Evolutionary conservation across 2,888 invertebrate genomes (phyloP), one percentile per base, ranked within the genome.

Genomic region (Abscondita cerata): DNA sequence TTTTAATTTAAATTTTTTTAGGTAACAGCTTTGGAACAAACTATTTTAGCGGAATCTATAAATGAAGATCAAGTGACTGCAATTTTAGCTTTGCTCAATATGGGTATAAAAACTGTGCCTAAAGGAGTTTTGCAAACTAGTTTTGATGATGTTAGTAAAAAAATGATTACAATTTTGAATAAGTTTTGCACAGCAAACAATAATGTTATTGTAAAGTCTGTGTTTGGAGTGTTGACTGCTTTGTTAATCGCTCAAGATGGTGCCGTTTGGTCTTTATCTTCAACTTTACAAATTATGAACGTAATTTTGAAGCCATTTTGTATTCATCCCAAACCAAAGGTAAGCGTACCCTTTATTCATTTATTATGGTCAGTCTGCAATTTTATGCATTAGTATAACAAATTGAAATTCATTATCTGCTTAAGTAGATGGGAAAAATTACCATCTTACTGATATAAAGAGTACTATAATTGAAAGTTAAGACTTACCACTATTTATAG

Each of bases 71-170:
- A 91, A 54, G 78, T 92, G 1, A 86, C 92, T 18, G 95, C 96
- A 6, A 88, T 91, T 18, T 79, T 95, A 2, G 90, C 93, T 0
- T 81, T 98, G 1, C 79, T 97, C 0, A 89, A 90, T 15, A 91
- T 97, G 89, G 92, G 93, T 11, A 89, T 97, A 33, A 95, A 92
- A 77, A 87, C 91, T 4, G 92, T 97, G 0, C 90, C 95, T 0
- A 85, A 86, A 67, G 85, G 86, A 1, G 92, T 96, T 0, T 77
- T 97, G 13, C 86, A 89, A 34, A 84, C 86, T 54, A 89, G 90
- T 72, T 96, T 95, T 79, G 86, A 89, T 0, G n/a, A n/a, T n/a
- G 85, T 90, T 0, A 87, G 90, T 0, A 83, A 87, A 68, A 83
- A 85, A 15, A 85, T 96, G 68, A 80, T 89, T 0, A 84, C 89